Conservation (phyloP, 2,888 invertebrate species). For the Cheiracanthium punctorium region DNA sequence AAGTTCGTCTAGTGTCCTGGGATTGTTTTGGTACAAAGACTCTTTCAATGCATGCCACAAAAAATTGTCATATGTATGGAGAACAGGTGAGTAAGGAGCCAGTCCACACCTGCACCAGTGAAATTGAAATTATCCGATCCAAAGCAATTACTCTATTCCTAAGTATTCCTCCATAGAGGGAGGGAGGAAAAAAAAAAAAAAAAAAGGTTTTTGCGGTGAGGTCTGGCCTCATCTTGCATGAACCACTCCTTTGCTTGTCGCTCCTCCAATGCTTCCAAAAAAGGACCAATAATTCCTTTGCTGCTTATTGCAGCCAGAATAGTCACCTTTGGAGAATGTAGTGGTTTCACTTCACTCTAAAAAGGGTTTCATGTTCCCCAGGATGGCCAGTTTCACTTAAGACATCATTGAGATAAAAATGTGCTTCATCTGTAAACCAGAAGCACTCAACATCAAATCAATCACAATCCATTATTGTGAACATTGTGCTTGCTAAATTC, state of each 20-base stretch:
- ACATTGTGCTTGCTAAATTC: too few relatives aligned
- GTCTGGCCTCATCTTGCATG: background rate
- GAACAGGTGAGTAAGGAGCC: background rate
- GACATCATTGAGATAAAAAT: background rate
- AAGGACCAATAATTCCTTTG: background rate
- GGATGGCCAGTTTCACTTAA: background rate
- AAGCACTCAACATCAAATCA: background rate
- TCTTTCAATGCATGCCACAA: too few relatives aligned
- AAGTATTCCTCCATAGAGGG: slow-evolving; percentile 6
- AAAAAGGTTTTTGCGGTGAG: background rate
- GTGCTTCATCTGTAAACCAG: background rate
- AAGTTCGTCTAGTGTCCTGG: too few relatives aligned
- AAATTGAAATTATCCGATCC: background rate
- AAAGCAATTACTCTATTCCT: background rate
- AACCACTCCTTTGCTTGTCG: background rate
- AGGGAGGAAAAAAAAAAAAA: too few relatives aligned
- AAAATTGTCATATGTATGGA: too few relatives aligned
- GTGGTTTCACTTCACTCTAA: slow-evolving; percentile 15
- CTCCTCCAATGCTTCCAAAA: slow-evolving; percentile 16
- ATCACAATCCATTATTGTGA: background rate
- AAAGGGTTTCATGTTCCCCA: background rate
- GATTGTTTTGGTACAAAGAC: too few relatives aligned
- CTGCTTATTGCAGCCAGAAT: background rate
- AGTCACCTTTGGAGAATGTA: background rate
- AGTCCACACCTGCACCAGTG: background rate